phyloP scores from a whole-genome alignment of 2,113 vertebrate genomes.

The Ailuropoda melanoleuca region DNA sequence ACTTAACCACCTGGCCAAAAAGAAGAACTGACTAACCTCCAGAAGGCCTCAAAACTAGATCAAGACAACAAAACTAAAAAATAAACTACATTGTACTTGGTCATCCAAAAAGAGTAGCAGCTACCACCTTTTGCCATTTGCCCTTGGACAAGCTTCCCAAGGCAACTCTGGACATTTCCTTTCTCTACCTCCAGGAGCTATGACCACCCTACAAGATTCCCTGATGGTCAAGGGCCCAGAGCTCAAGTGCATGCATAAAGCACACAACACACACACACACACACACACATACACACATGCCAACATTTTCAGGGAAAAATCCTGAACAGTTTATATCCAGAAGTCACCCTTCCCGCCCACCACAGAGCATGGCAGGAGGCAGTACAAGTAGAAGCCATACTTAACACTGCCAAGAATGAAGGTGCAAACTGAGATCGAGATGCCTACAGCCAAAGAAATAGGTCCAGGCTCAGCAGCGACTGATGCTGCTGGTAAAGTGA shows the following conservation, averaged over 20 bases:
- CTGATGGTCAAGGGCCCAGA: background rate
- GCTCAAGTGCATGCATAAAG: rapidly evolving
- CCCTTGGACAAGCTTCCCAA: background rate
- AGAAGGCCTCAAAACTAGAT: background rate
- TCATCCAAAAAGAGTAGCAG: background rate
- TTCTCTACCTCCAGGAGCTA: background rate
- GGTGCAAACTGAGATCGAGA: background rate
- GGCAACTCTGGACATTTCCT: background rate
- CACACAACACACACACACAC: no score
- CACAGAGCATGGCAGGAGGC: background rate
- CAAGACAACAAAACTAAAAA: background rate
- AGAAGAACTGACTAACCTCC: background rate
- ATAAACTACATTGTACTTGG: background rate
- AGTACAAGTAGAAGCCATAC: background rate
- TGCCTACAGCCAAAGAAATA: background rate
- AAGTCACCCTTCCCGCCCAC: background rate
- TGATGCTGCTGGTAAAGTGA: background rate
- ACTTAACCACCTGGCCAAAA: background rate
- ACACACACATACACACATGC: background rate
- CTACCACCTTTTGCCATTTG: background rate
- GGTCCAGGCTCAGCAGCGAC: background rate
- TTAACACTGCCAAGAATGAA: background rate
- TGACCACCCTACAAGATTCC: background rate
- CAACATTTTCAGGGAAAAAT: background rate
- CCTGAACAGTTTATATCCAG: background rate